Base-by-base conservation (phyloP, 2,888 invertebrate genomes). In the Trissoscelio sp. region DNA sequence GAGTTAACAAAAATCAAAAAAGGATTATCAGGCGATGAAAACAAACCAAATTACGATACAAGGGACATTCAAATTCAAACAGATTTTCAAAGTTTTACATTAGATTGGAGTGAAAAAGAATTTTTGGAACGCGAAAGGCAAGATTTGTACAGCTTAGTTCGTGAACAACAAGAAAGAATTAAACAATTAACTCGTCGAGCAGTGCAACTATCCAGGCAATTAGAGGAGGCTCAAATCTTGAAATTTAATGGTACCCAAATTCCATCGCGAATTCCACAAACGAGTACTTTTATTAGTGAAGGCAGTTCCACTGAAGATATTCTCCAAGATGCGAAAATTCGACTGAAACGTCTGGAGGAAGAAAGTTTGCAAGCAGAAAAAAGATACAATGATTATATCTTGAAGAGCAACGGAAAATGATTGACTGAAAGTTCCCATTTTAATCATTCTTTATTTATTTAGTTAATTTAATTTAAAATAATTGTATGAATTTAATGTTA, bases 221-320 rank as follows among this genome's bases (percentile, higher is more conserved):
- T 91, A 18, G 90, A 91, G 67, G 91, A 89, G 72, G 83, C 85
- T 4, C 87, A 88, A 67, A 80, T 87, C 6, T 28, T 83, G 3
- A 84, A 77, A 69, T 70, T 85, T 4, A 81, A 62, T 0, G 69
- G 53, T 6, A n/a, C 81, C 0, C 86, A 88, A 46, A 28, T 86
- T 6, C 81, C 87, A n/a, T 46, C 70, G 4, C 82, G 78, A 75
- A 75, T 85, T 22, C 62, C 84, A 7, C 86, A 87, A 51, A 77
- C 82, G 0, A 88, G 87, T 42, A 88, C 88, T 12, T 53, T 89
- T 14, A 79, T 90, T 2, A 91, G 91, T 53, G 91, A 91, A 72
- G 89, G 88, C 12, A 91, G 91, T 82, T 91, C 91, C 0, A 91
- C 91, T 0, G 91, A 91, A 51, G 91, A 91, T 66, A 90, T 91